phyloP scores from a whole-genome alignment of 1,140 invertebrate genomes.

The Lithobius niger region DNA sequence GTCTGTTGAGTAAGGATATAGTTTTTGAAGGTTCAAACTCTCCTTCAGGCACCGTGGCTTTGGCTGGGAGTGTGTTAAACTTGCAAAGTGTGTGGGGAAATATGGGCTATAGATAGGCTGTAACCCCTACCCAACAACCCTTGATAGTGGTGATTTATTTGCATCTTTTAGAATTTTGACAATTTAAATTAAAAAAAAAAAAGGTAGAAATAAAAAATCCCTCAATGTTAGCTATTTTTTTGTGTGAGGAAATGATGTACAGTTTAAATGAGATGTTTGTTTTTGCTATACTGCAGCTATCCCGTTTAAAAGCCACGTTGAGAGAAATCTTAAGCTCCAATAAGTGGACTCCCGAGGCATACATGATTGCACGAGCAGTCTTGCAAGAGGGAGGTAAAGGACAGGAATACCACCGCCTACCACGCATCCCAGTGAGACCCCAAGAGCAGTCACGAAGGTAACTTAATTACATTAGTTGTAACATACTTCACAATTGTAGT shows the following conservation, averaged over 20 bases:
- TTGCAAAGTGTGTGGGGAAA: no score
- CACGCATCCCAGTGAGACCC: not conserved
- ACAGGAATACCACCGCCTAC: not conserved
- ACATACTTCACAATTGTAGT: no score
- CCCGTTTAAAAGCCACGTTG: not conserved
- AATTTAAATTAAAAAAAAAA: not conserved
- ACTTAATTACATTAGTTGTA: no score
- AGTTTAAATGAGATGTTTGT: not conserved
- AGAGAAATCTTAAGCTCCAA: conserved; percentile 1
- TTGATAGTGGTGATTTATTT: no score
- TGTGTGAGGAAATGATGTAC: not conserved
- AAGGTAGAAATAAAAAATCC: not conserved
- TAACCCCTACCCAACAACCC: no score
- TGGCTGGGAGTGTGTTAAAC: no score
- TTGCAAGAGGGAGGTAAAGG: not conserved
- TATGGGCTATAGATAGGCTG: no score
- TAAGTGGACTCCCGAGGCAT: conserved; percentile 5
- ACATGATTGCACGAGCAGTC: not conserved
- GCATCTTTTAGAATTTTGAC: no score
- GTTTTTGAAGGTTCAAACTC: no score
- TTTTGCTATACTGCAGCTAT: not conserved
- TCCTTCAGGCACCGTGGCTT: no score
- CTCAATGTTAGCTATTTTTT: not conserved
- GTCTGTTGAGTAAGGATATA: no score
- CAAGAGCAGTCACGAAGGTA: conserved; percentile 1